Evolutionary conservation across 2,113 vertebrate species (phyloP).

Genomic region (Ochotona curzoniae): DNA sequence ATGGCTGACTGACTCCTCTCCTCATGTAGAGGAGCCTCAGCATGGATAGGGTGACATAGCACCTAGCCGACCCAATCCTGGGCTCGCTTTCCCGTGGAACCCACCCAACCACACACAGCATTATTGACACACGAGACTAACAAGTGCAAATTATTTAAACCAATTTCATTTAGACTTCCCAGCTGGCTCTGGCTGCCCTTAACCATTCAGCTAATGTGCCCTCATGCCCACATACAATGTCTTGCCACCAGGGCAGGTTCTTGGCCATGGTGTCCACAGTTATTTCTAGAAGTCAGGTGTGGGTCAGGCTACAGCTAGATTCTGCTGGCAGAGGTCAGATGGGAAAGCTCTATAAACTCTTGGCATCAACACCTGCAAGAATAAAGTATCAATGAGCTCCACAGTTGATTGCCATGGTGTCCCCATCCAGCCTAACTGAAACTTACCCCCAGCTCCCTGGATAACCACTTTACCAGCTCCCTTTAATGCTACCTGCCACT

Average conservation of each 20-base stretch:
- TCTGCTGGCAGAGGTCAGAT: not conserved
- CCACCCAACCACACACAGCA: constrained; percentile 72
- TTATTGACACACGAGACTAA: constrained; percentile 78
- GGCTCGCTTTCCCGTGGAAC: constrained; percentile 12
- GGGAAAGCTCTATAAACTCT: not conserved
- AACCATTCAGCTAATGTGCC: constrained; percentile 68
- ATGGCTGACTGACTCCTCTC: no score
- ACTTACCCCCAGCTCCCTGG: no score
- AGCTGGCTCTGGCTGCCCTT: constrained; percentile 79
- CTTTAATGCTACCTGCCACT: not conserved
- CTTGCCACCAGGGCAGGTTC: constrained; percentile 25
- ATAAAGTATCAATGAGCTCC: constrained; percentile 15
- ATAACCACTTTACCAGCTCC: not conserved
- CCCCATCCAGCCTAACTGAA: no score
- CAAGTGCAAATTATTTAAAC: constrained; percentile 82
- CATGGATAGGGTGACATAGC: constrained; percentile 64
- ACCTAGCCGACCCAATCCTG: constrained; percentile 40
- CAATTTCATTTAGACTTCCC: constrained; percentile 82
- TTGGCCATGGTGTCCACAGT: not conserved
- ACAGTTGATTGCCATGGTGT: not conserved
- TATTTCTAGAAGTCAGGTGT: no score
- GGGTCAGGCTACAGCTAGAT: no score
- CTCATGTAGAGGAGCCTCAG: no score
- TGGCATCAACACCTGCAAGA: constrained; percentile 39
- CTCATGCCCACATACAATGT: constrained; percentile 38